Percentiles rank a stretch among this genome's conserved stretches.
phyloP scores from a whole-genome alignment of 1,140 invertebrate genomes.

The Drosophila littoralis region DNA sequence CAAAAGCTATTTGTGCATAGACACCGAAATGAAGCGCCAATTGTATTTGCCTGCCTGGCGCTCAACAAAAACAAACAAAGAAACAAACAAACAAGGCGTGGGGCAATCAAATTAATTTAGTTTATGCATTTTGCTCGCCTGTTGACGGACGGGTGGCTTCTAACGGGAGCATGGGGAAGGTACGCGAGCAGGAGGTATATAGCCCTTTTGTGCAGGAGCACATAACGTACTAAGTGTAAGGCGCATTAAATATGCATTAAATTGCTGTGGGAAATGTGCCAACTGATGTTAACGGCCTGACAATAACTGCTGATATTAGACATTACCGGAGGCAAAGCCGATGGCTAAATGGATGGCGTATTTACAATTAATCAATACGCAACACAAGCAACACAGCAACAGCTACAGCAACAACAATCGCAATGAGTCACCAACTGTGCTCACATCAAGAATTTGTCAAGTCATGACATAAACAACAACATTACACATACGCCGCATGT shows the following conservation, averaged over 20 bases:
- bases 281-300: conserved; percentile 51
- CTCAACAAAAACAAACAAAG: conserved; percentile 25
- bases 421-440: conserved; percentile 36
- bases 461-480: conserved; percentile 23
- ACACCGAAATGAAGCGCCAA: conserved; percentile 23
- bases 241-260: conserved; percentile 73
- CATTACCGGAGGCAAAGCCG: conserved; percentile 12
- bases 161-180: background rate
- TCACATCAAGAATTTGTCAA: conserved; percentile 33
- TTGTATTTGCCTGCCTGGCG: conserved; percentile 20
- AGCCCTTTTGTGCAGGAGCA: conserved; percentile 1
- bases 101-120: conserved; percentile 54
- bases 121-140: conserved; percentile 32
- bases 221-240: conserved; percentile 52
- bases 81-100: conserved; percentile 25
- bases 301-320: conserved; percentile 34
- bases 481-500: conserved; percentile 47
- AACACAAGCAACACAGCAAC: conserved; percentile 2
- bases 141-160: conserved; percentile 15
- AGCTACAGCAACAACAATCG: background rate
- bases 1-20: conserved; percentile 9
- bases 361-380: conserved; percentile 62
- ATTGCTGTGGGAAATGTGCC: conserved; percentile 50
- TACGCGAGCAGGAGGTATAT: background rate
- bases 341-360: conserved; percentile 30